Conservation (phyloP, 2,888 invertebrate species). For the Epistrophe grossulariae region DNA sequence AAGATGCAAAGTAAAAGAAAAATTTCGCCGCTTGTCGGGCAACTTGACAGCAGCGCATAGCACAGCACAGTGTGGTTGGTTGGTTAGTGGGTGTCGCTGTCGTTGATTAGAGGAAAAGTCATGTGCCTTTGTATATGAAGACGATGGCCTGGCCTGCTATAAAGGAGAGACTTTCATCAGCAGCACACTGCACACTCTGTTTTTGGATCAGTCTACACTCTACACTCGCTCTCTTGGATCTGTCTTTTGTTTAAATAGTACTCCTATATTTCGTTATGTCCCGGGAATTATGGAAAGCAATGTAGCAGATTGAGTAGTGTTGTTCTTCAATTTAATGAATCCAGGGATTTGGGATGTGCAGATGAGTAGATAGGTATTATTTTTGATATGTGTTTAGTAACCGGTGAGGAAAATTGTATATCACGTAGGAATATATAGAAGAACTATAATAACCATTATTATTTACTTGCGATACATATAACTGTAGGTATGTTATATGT, state of each 20-base stretch:
- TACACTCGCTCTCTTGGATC: conserved; percentile 43
- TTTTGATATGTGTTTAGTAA: conserved; percentile 32
- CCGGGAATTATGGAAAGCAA: conserved; percentile 67
- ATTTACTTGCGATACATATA: too few relatives aligned
- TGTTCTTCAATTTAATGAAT: conserved; percentile 56
- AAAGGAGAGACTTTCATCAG: conserved; percentile 35
- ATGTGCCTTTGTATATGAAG: conserved; percentile 4
- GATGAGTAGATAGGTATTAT: neutral
- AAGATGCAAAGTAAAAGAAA: conserved; percentile 49
- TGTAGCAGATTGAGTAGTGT: conserved; percentile 24
- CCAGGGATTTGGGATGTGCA: conserved; percentile 48
- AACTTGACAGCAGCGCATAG: neutral
- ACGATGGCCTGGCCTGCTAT: conserved; percentile 3
- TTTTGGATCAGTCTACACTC: conserved; percentile 16
- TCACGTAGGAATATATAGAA: neutral
- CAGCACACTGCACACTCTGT: neutral
- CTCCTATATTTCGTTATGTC: conserved; percentile 22
- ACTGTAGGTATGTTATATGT: too few relatives aligned
- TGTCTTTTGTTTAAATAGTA: conserved; percentile 51
- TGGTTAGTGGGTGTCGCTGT: conserved; percentile 26
- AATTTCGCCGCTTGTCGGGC: conserved; percentile 57
- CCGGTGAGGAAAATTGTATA: conserved; percentile 22
- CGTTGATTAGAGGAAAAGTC: conserved; percentile 25
- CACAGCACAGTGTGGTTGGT: conserved; percentile 23
- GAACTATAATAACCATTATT: too few relatives aligned